phyloP scores from a whole-genome alignment of 2,797 vertebrate genomes.

The Chromis chromis region DNA sequence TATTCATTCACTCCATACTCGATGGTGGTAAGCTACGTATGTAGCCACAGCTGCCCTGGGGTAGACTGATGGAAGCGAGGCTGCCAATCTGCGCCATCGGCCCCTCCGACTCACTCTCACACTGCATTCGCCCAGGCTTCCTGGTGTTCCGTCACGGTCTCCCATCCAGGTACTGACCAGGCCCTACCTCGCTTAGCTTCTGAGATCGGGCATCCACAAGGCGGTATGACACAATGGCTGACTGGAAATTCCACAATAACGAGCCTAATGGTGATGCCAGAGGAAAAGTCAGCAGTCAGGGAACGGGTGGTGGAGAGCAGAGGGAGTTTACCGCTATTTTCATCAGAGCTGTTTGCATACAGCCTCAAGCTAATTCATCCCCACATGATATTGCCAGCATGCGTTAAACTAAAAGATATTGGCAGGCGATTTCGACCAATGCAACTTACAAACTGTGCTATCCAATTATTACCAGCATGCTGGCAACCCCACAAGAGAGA shows the following conservation, averaged over 20 bases:
- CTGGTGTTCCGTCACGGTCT: too few species aligned
- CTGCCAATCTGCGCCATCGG: too few species aligned
- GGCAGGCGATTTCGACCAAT: background rate
- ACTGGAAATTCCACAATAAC: background rate
- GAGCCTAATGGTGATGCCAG: background rate
- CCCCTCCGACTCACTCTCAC: too few species aligned
- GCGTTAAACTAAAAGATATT: background rate
- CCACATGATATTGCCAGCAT: background rate
- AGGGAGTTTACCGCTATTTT: background rate
- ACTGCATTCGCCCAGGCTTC: too few species aligned
- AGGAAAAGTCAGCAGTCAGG: background rate
- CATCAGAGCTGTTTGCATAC: background rate
- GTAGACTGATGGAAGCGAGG: too few species aligned
- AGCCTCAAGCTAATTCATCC: background rate
- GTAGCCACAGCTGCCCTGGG: too few species aligned
- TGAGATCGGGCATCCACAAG: too few species aligned
- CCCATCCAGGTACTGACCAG: too few species aligned
- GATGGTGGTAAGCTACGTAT: too few species aligned
- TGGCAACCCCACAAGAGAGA: background rate
- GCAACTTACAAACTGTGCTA: background rate
- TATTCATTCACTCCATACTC: too few species aligned
- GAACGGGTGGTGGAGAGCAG: background rate
- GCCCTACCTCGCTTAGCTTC: too few species aligned
- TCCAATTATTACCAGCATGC: background rate
- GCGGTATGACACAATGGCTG: too few species aligned